phyloP scores from a whole-genome alignment of 2,113 vertebrate genomes.

The Anguilla japonica region DNA sequence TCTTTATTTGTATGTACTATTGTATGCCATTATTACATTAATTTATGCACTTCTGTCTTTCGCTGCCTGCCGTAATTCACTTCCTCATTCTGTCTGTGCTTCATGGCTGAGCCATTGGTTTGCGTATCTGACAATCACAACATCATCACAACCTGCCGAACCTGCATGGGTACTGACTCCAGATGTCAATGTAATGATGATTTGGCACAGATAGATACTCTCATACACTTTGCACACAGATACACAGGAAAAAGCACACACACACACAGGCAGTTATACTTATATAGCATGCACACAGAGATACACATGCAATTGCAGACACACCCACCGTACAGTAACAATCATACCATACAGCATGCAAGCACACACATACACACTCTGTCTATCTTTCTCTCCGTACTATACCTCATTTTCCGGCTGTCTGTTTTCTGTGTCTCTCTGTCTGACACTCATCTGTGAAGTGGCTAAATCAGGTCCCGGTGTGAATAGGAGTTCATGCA shows the following conservation, averaged over 20 bases:
- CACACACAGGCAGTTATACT: not conserved
- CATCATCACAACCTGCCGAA: not conserved
- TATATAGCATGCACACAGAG: not conserved
- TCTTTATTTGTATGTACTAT: not conserved
- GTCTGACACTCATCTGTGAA: not conserved
- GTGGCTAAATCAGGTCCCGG: not conserved
- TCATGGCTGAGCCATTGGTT: not conserved
- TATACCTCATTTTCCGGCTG: not conserved
- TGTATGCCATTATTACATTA: not conserved
- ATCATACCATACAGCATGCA: not conserved
- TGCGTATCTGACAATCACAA: not conserved
- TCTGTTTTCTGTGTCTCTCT: conserved; percentile 5
- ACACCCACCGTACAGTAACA: not conserved
- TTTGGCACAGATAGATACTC: not conserved
- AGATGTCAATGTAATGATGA: not conserved
- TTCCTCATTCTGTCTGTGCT: not conserved
- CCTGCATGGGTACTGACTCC: not conserved
- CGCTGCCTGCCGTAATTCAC: not conserved
- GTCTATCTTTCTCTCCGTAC: not conserved
- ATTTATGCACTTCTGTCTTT: not conserved
- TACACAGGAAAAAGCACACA: not conserved
- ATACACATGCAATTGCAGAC: not conserved
- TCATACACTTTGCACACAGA: not conserved
- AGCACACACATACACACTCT: not conserved
- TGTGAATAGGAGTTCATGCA: not conserved